Evolutionary conservation across 2,888 invertebrate genomes (phyloP).

Genomic region (Pristionchus japonicus): DNA sequence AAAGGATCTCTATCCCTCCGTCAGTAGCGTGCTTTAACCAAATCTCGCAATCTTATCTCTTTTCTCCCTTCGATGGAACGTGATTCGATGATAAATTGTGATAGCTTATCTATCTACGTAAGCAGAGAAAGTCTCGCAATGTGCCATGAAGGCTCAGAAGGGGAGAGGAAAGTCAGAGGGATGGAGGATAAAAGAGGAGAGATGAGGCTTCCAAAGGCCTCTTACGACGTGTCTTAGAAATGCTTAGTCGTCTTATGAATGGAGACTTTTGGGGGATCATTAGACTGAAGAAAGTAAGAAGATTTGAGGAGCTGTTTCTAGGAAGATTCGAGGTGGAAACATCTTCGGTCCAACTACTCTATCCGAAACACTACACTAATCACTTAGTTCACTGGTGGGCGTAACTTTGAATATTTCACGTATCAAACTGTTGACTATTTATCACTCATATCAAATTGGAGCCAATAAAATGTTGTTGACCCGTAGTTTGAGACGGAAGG

Average conservation of each 20-base stretch:
- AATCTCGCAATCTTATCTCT: neutral
- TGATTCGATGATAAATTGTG: slow-evolving; percentile 23
- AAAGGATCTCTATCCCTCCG: neutral
- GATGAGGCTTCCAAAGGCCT: neutral
- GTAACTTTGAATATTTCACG: neutral
- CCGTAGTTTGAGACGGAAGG: neutral
- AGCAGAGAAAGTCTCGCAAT: neutral
- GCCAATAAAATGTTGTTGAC: neutral
- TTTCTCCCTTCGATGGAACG: neutral
- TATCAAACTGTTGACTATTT: neutral
- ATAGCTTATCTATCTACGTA: neutral
- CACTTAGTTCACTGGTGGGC: neutral
- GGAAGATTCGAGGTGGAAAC: neutral
- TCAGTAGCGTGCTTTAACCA: neutral
- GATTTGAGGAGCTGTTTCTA: neutral
- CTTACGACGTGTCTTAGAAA: neutral
- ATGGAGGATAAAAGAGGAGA: neutral
- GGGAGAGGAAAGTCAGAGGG: neutral
- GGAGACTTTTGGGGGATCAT: neutral
- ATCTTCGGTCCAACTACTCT: neutral
- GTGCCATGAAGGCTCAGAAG: neutral
- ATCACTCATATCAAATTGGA: neutral
- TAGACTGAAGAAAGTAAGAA: neutral
- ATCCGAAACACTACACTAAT: neutral
- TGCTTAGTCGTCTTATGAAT: neutral